Percentiles rank a stretch among this genome's conserved stretches.
phyloP scores from a whole-genome alignment of 2,113 vertebrate genomes.

The Rhinolophus sinicus region DNA sequence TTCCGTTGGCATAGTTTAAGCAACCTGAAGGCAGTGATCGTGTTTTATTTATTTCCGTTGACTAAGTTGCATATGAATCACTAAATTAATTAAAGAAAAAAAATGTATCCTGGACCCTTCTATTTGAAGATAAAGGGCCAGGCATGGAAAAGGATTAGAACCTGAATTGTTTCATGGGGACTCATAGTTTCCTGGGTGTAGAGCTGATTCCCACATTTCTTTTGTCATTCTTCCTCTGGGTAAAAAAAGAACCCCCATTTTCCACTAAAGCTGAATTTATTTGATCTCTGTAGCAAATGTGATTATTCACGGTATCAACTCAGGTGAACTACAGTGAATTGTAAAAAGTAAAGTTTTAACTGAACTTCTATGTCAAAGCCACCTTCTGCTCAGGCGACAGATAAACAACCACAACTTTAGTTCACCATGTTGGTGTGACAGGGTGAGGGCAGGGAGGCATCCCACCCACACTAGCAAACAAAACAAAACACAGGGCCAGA shows the following conservation, averaged over 20 bases:
- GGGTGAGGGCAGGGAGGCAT: neutral
- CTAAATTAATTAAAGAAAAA: slow-evolving; percentile 30
- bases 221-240: neutral
- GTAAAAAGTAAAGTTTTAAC: neutral
- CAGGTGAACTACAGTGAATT: neutral
- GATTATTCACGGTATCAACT: neutral
- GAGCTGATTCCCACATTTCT: neutral
- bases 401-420: neutral
- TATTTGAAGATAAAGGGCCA: neutral
- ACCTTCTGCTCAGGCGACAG: neutral
- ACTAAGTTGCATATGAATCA: neutral
- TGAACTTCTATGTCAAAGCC: neutral
- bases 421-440: neutral
- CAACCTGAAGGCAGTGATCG: neutral
- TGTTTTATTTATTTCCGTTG: neutral
- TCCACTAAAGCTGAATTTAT: neutral
- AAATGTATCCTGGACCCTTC: neutral
- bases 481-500: neutral
- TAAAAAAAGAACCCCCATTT: neutral
- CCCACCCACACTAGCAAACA: neutral
- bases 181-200: neutral
- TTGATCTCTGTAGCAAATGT: neutral
- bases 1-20: neutral
- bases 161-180: neutral
- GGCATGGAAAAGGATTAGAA: neutral